Evolutionary conservation across 2,113 vertebrate species (phyloP), one percentile per base, ranked within the genome.

Genomic region (Amblyopsis rosae): DNA sequence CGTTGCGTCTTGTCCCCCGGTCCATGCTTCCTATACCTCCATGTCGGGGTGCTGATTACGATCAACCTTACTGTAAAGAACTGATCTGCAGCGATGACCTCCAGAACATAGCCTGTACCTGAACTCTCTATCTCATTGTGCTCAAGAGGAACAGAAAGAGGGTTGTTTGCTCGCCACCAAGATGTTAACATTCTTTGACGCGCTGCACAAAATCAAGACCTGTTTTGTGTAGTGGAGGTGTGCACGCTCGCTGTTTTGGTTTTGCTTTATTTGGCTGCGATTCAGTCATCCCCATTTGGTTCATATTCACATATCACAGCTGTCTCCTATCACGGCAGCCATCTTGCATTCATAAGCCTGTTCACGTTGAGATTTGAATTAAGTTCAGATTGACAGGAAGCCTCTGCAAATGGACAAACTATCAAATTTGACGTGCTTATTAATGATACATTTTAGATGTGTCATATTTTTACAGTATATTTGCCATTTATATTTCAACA

Each of bases 261-360:
- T 47, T 46, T 26, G 19, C 9, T 17, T 48, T 45, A 11, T 51
- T 17, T 50, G 12, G 54, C 15, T 26, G 61, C 15, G 32, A 53
- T 53, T 65, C 50, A 16, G 12, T n/a, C 48, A 26, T 7, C 16
- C 19, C 19, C 26, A 26, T 5, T 51, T 75, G 67, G 87, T 90
- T 88, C 51, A 77, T 54, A 77, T 67, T 72, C 82, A 82, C 45
- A 61, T 88, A 65, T 78, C 76, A 54, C 82, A 79, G 75, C 62
- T 83, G 66, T 62, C 11, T 53, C 54, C 69, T 75, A 70, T 74
- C 61, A 17, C 16, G 2, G 62, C 51, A 45, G n/a, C 5, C 51
- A 76, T 78, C 66, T 62, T 35, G 3, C n/a, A 10, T 65, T 76
- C 17, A 70, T 55, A 62, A 55, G 33, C 1, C 33, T 6, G 56